Base-by-base conservation (phyloP, 2,113 vertebrate genomes). In the Eurystomus gularis region DNA sequence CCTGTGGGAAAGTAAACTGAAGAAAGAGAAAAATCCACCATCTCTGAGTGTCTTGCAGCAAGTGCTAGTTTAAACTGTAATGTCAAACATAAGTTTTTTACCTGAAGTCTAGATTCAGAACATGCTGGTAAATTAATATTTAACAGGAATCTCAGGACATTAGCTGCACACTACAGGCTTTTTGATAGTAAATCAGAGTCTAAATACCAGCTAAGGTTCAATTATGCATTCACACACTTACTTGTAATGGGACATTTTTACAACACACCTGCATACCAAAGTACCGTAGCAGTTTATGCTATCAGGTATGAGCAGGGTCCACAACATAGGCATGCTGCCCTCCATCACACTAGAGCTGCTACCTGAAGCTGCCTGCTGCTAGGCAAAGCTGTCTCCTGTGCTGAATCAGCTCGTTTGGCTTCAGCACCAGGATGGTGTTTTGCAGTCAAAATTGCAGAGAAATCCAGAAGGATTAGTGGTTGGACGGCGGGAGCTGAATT, bases 201-300 rank as follows among this genome's bases (percentile, higher is more conserved):
- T 29, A 78, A 86, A 58, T n/a, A 58, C 19, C 49, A 66, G 18
- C 13, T 42, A 54, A 84, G 40, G 24, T 58, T 66, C 62, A n/a
- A 69, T 77, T 54, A 33, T 14, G 16, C 0, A 0, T 73, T 51
- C 5, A 0, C 37, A 57, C 10, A 61, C n/a, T n/a, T n/a, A 6
- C 49, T 46, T n/a, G 7, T 10, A 70, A 55, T 7, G 46, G 40
- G 40, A 72, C 13, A 39, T n/a, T 57, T 49, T 61, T 40, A 68
- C 21, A 72, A 54, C 9, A 24, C 31, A 23, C n/a, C 17, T 5
- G 5, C 68, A 23, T 4, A 65, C 33, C 37, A 40, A 90, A 54
- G 44, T 10, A 31, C 40, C 6, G 0, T 13, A 69, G 58, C 6
- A 2, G 26, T 54, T 72, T n/a, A 75, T 21, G 18, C 18, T n/a